A percentile compares a stretch with the other conserved stretches of the same genome.
These are phyloP conservation scores for Macrophya alboannulata DNA, from an alignment of 2,888 invertebrate genomes.

Conservation along the genomic window DNA sequence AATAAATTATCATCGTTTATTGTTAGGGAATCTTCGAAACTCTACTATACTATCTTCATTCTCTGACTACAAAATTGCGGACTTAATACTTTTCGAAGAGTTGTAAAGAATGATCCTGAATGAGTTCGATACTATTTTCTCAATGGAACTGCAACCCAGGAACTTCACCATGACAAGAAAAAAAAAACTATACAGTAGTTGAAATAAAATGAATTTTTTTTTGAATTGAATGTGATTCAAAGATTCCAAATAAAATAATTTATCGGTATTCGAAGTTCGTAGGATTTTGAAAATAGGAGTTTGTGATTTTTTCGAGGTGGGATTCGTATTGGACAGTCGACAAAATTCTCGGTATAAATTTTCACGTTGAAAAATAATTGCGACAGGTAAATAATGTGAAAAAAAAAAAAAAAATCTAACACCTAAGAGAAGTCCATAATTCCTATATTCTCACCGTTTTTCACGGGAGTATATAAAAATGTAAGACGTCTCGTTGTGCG, in stretches of 20 bases:
- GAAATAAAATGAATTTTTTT: not conserved
- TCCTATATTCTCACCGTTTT: not conserved
- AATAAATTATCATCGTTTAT: conserved; percentile 12
- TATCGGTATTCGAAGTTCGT: not conserved
- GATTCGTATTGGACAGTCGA: not conserved
- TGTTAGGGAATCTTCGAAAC: not conserved
- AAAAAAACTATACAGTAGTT: not conserved
- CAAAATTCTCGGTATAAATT: not conserved
- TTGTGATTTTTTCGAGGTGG: conserved; percentile 7
- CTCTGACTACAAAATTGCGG: not conserved
- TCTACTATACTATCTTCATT: not conserved
- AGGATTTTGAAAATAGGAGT: not conserved
- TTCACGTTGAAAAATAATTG: conserved; percentile 33
- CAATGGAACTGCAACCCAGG: not conserved
- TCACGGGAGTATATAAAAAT: conserved; percentile 72
- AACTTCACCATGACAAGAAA: too few species aligned
- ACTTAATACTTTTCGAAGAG: not conserved
- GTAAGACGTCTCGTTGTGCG: conserved; percentile 69
- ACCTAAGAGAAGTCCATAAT: conserved; percentile 6
- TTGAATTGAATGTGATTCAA: not conserved
- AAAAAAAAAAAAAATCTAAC: not conserved
- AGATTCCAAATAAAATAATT: not conserved
- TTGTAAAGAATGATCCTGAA: not conserved
- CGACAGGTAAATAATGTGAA: conserved; percentile 45
- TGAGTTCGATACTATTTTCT: not conserved